Evolutionary conservation across 2,797 vertebrate species (phyloP), one percentile per base, ranked within the genome.

Genomic region (Cygnus olor): DNA sequence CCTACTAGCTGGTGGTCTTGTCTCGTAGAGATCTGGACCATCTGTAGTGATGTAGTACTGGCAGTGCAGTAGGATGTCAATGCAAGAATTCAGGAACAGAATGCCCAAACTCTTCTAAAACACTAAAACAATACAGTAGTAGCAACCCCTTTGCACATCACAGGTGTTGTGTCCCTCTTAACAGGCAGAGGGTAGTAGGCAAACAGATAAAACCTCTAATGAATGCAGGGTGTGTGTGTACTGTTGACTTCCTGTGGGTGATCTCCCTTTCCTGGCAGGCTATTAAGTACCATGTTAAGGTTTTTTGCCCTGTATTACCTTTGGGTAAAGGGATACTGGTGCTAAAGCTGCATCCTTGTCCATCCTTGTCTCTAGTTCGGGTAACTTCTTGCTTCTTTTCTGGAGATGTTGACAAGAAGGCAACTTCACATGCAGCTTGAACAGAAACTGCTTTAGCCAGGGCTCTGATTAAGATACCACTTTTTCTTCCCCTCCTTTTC

Each of bases 21-120:
- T 58, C 47, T 30, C 47, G 14, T 28, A 6, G 2, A 44, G 16
- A 7, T 15, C 47, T 49, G 51, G 20, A 54, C 25, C 4, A 0
- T 64, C 18, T 19, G 4, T 54, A 54, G 10, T 9, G 4, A 6
- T 71, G 15, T 38, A 40, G 16, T 56, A 25, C 27, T 56, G 56
- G 11, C 12, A 47, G 11, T 64, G 86, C 58, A 42, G 32, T 58
- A 42, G 10, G 18, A 5, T 10, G 3, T 14, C 32, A 60, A 6
- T 64, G 18, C 66, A 81, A 53, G 2, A 7, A 5, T 47, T 14
- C 22, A 42, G 58, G 32, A 69, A 34, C 13, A 83, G 70, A 80
- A 47, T 0, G 2, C 19, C 17, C 40, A 11, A 81, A 65, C 14
- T 16, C 32, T 58, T 68, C 17, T 47, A 22, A 66, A 83, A 65